These are phyloP conservation scores for Oreochromis tanganicae DNA, from an alignment of 2,113 vertebrate genomes.

Conservation along the genomic window DNA sequence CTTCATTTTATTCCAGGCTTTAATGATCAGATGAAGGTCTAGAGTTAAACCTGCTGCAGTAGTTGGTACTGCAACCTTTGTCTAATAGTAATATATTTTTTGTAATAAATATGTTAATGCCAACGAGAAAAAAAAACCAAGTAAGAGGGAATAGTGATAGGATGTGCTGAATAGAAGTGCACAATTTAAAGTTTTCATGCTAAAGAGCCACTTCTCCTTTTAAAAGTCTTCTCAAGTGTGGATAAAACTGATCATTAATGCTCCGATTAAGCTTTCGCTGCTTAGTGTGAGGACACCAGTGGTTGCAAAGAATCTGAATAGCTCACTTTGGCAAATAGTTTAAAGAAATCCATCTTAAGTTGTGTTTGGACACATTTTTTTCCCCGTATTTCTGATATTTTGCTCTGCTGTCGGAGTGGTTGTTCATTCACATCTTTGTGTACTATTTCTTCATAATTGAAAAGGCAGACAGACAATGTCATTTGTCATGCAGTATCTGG, in stretches of 20 bases:
- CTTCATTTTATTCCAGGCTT: not conserved
- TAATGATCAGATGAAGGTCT: not conserved
- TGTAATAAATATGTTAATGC: not conserved
- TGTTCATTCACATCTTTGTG: not conserved
- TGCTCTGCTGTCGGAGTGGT: not conserved
- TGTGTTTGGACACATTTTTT: not conserved
- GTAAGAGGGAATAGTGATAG: not conserved
- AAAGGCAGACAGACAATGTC: constrained; percentile 46
- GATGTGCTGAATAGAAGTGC: not conserved
- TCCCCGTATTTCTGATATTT: not conserved
- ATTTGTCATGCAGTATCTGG: constrained; percentile 37
- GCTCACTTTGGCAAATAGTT: not conserved
- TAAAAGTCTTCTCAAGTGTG: not conserved
- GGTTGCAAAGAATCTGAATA: not conserved
- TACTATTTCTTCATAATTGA: not conserved
- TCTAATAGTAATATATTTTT: not conserved
- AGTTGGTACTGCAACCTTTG: not conserved
- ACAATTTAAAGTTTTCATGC: not conserved
- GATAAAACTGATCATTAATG: not conserved
- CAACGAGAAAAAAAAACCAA: fast-evolving
- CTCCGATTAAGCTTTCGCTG: not conserved
- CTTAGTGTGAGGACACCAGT: not conserved
- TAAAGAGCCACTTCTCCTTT: not conserved
- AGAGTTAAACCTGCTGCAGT: not conserved
- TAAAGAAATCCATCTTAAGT: not conserved